Evolutionary conservation across 1,140 invertebrate genomes (phyloP), one percentile per base, ranked within the genome.

Genomic region (Anastrepha ludens): DNA sequence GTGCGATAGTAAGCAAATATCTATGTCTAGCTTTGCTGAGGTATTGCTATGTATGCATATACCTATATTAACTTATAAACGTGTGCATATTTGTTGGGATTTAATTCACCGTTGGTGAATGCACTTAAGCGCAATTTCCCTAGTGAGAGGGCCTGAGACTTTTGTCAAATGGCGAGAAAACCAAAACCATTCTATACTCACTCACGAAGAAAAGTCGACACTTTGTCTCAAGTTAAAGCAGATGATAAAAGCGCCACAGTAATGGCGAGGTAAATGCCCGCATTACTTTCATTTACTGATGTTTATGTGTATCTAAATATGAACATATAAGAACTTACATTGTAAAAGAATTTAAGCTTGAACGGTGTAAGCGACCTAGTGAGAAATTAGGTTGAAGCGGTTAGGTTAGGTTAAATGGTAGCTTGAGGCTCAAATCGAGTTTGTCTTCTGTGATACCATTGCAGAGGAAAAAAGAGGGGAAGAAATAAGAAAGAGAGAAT

Each of bases 91-190:
- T 65, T 44, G 15, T 5, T 17, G 29, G 41, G 7, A 41, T 0
- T 4, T 11, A 15, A 47, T 41, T 41, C 67, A 74, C 67, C 3
- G 9, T 74, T 44, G 13, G 67, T 74, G 13, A 44, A 39, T 44
- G 17, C 41, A 47, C 67, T 74, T 74, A 74, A 74, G 8, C 67
- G 13, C 67, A 74, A 74, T 74, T 74, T 74, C 67, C 67, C 67
- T 7, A 47, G 67, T 47, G 67, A 15, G 15, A 41, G 4, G 39
- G 39, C 3, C 67, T 6, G 29, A 11, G 29, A 67, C 29, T 67
- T 29, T 41, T 13, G 3, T 3, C 29, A 13, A 39, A 15, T 74
- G 39, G 39, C 11, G 41, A 7, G 44, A 2, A 74, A 47, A 74
- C 41, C 41, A 44, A 74, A 41, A 39, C 17, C 41, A 15, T 17